Evolutionary conservation across 1,140 invertebrate species (phyloP), one percentile per base, ranked within the genome.

Genomic region (Himalopsyche phryganea): DNA sequence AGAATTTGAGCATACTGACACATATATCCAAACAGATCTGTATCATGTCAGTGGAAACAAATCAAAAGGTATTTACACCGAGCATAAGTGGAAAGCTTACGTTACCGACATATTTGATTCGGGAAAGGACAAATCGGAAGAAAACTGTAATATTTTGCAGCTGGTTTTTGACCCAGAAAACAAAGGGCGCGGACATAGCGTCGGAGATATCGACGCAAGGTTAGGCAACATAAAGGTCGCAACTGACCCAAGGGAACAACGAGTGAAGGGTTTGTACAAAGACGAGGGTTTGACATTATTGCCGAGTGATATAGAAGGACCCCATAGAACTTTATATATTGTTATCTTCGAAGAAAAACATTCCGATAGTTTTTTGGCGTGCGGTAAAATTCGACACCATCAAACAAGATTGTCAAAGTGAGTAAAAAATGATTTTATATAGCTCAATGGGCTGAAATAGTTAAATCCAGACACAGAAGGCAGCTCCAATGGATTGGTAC

Each of bases 71-170:
- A 17, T 35, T 1, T 41, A 42, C 7, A 86, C 88, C 0, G 78
- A 86, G 62, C 91, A 96, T 71, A 82, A 85, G 17, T 96, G 94
- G 93, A 91, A 93, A 68, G 84, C 96, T 38, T 92, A 88, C 63
- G 89, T 90, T 4, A 95, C 92, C 0, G 94, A 96, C 69, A 90
- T 94, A 51, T 85, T 94, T 11, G 90, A 93, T 65, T 80, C 84
- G 2, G 84, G 86, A 56, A 85, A 84, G 65, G 87, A 88, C 71
- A 81, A 77, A 58, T 77, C 81, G 46, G 83, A 85, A 66, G 81
- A 83, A 41, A 86, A 89, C 62, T 95, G 92, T 69, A 89, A 94
- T 70, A 88, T 88, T 52, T 76, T 95, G 0, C 90, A 94, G 72
- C 76, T 87, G 14, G 81, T 96, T 0, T 94, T 92, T 65, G 90